Evolutionary conservation across 2,797 vertebrate genomes (phyloP), one percentile per base, ranked within the genome.

Genomic region (Lutjanus argentimaculatus): DNA sequence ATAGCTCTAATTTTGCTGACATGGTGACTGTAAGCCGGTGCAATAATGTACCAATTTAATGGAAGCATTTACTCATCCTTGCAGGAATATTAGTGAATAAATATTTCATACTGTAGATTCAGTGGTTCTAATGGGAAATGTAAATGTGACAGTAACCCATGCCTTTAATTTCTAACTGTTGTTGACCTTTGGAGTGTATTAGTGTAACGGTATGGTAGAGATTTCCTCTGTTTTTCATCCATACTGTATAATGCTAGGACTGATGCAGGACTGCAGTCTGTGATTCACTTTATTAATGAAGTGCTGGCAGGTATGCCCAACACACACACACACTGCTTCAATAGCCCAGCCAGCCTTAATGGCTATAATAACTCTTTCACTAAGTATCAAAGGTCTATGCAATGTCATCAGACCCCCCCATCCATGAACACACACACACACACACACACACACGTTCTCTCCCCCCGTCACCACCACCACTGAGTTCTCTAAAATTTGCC

Each of bases 361-460:
- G 90, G 93, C 90, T 85, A 89, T 94, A 93, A 95, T 96, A 96
- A 93, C 86, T 95, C 95, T 94, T 92, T 82, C 59, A 6, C 91
- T 91, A 91, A 94, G 92, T 92, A 95, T 93, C 91, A 86, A 80
- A 88, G 89, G 92, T 91, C 91, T 86, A 85, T 87, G 90, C 90
- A 89, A 93, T 94, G 93, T 93, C 92, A 95, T 91, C 89, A 90
- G 80, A 66, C 81, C 70, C 72, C 85, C 71, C 72, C 42, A 45
- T 36, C 52, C 55, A 53, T 0, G n/a, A 53, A 64, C 67, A 72
- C 82, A 67, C 73, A 71, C 74, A 59, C 65, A 25, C 16, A 13
- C 52, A 62, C 82, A 59, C 12, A 0, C 30, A 45, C n/a, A n/a
- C n/a, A n/a, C n/a, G n/a, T 12, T 22, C 79, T 61, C 45, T n/a